These are phyloP conservation scores for Muscidifurax raptorellus DNA, from an alignment of 1,140 invertebrate genomes.

Conservation along the genomic window DNA sequence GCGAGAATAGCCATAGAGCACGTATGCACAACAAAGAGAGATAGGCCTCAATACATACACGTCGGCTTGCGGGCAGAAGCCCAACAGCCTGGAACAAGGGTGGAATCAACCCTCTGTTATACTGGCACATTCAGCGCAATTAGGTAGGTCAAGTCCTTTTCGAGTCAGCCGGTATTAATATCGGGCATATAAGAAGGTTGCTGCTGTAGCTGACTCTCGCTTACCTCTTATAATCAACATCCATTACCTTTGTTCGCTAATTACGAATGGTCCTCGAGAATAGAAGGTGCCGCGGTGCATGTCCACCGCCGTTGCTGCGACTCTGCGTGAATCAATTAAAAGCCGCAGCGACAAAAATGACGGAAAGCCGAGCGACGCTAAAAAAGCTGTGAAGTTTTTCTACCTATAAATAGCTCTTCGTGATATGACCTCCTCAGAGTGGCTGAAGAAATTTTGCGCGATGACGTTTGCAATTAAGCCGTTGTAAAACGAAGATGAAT, in stretches of 20 bases:
- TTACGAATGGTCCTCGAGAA: slow-evolving; percentile 3
- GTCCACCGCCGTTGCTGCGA: too few species aligned
- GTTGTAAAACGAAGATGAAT: not conserved
- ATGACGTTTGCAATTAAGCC: slow-evolving; percentile 12
- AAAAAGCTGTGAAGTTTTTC: too few species aligned
- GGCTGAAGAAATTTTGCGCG: not conserved
- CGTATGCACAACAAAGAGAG: slow-evolving; percentile 28
- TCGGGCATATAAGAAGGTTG: too few species aligned
- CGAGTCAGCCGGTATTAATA: too few species aligned
- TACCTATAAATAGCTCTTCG: too few species aligned
- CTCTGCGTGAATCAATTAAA: too few species aligned
- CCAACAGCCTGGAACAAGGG: not conserved
- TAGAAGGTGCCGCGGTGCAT: not conserved
- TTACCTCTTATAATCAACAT: slow-evolving; percentile 17
- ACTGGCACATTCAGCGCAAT: too few species aligned
- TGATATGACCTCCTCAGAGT: not conserved
- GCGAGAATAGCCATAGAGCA: not conserved
- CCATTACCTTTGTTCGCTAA: slow-evolving; percentile 28
- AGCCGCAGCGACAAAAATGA: too few species aligned
- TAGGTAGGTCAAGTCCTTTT: slow-evolving; percentile 1
- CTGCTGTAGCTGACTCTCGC: not conserved
- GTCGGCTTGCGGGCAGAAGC: not conserved
- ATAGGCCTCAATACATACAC: slow-evolving; percentile 23
- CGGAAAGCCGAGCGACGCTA: too few species aligned
- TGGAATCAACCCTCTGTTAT: too few species aligned